A percentile compares a stretch with the other conserved stretches of the same genome.
Evolutionary conservation across 1,140 invertebrate species (phyloP).

Genomic region (Argopecten irradians): DNA sequence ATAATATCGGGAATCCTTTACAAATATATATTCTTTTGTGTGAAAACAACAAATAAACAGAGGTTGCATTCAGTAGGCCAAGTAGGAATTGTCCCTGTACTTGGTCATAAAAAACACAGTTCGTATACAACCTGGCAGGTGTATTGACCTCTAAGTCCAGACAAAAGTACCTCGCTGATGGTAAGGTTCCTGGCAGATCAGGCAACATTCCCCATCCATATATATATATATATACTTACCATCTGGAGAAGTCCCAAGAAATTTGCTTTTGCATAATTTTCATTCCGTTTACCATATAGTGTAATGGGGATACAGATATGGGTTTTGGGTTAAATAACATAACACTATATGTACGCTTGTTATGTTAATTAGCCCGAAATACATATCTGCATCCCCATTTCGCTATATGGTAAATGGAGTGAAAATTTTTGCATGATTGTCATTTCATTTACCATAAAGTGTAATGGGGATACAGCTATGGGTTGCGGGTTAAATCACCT

Average conservation of each 20-base stretch:
- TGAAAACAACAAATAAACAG: slow-evolving; percentile 48
- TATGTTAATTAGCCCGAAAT: no score
- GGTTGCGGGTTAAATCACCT: slow-evolving; percentile 12
- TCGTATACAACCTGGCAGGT: not conserved
- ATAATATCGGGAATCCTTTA: slow-evolving; percentile 42
- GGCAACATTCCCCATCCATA: slow-evolving; percentile 38
- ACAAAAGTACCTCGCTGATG: slow-evolving; percentile 14
- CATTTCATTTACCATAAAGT: slow-evolving; percentile 49
- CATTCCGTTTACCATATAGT: slow-evolving; percentile 49
- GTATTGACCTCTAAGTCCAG: slow-evolving; percentile 5
- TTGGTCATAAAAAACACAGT: slow-evolving; percentile 37
- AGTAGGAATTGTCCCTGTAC: slow-evolving; percentile 48
- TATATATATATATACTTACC: slow-evolving; percentile 43
- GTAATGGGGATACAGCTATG: slow-evolving; percentile 26
- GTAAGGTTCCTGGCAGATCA: slow-evolving; percentile 41
- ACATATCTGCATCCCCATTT: no score
- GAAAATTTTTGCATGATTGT: slow-evolving; percentile 35
- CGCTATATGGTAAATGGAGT: not conserved
- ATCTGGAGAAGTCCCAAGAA: slow-evolving; percentile 44
- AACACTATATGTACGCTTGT: no score
- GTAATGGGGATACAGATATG: slow-evolving; percentile 25
- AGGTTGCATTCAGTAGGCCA: slow-evolving; percentile 37
- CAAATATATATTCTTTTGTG: slow-evolving; percentile 39
- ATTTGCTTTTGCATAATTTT: slow-evolving; percentile 40
- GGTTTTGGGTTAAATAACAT: slow-evolving; percentile 26